A percentile compares a stretch with the other conserved stretches of the same genome.
Conservation (phyloP, 2,888 invertebrate species). For the Drosophila pseudotalamancana region DNA sequence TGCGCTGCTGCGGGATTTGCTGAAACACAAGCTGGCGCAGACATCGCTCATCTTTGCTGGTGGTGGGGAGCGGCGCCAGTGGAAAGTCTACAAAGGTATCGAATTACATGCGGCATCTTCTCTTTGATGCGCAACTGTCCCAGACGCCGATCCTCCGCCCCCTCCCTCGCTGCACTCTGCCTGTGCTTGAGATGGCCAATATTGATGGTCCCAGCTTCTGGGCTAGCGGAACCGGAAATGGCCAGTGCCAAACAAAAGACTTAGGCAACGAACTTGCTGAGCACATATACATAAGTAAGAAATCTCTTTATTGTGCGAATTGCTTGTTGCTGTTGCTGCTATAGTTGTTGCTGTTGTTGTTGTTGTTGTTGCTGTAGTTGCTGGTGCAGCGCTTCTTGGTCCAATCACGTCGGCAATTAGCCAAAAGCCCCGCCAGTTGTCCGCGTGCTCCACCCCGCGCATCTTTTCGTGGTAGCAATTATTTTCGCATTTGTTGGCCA, state of each 20-base stretch:
- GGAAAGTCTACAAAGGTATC: slow-evolving; percentile 60
- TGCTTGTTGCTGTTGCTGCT: slow-evolving; percentile 10
- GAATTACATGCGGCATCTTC: slow-evolving; percentile 59
- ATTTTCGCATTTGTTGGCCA: slow-evolving; percentile 83
- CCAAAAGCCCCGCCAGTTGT: slow-evolving; percentile 22
- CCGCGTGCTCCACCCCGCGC: not conserved
- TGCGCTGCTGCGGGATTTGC: slow-evolving; percentile 8
- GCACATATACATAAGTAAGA: slow-evolving; percentile 16
- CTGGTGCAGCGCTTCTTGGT: not conserved
- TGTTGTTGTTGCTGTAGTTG: slow-evolving; percentile 5
- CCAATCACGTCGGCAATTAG: slow-evolving; percentile 71
- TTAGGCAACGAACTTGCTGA: slow-evolving; percentile 48
- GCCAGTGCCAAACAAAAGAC: slow-evolving; percentile 41
- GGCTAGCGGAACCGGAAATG: slow-evolving; percentile 72
- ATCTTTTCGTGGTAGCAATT: slow-evolving; percentile 81
- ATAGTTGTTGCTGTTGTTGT: slow-evolving; percentile 3
- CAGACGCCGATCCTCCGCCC: not conserved
- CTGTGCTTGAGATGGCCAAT: slow-evolving; percentile 33
- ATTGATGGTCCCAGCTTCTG: not conserved
- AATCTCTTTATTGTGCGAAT: slow-evolving; percentile 50
- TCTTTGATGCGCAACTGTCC: slow-evolving; percentile 58
- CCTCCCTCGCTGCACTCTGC: not conserved
- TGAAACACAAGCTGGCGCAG: slow-evolving; percentile 62
- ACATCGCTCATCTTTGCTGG: slow-evolving; percentile 42
- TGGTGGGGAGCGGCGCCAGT: slow-evolving; percentile 63